phyloP scores from a whole-genome alignment of 35 echinoderm and acorn worm species.

The Ptychodera flava region DNA sequence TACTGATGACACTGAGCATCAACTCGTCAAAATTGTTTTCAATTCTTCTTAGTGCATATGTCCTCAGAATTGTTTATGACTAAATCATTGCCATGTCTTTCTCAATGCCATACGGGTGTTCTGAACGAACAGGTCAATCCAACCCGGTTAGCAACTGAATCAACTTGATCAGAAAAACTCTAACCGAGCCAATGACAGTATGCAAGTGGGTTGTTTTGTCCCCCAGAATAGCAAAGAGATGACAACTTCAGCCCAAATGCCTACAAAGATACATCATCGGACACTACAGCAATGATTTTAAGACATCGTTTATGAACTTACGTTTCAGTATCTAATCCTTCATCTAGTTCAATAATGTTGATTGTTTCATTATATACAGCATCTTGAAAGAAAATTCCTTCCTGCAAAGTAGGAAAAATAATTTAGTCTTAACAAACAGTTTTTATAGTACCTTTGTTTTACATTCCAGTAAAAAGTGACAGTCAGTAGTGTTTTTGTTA shows the following conservation, averaged over 20 bases:
- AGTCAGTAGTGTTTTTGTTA: too few species aligned
- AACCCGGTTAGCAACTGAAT: background rate
- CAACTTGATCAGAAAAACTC: background rate
- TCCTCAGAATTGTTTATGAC: too few species aligned
- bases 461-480: too few species aligned
- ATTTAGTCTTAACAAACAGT: too few species aligned
- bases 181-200: background rate
- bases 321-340: constrained; percentile 98
- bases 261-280: background rate
- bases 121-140: background rate
- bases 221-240: background rate
- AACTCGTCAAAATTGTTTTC: too few species aligned
- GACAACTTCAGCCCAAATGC: background rate
- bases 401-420: constrained; percentile 42
- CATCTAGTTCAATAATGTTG: constrained; percentile 82
- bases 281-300: background rate
- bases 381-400: constrained; percentile 78
- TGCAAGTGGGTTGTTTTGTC: too few species aligned
- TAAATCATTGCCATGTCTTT: too few species aligned
- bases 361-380: constrained; percentile 93
- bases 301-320: constrained; percentile 22
- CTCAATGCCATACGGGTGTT: background rate
- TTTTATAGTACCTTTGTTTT: too few species aligned
- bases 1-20: too few species aligned
- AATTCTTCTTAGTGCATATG: too few species aligned